A percentile compares a stretch with the other conserved stretches of the same genome.
Evolutionary conservation across 2,888 invertebrate species (phyloP).

Genomic region (Eristalinus aeneus): DNA sequence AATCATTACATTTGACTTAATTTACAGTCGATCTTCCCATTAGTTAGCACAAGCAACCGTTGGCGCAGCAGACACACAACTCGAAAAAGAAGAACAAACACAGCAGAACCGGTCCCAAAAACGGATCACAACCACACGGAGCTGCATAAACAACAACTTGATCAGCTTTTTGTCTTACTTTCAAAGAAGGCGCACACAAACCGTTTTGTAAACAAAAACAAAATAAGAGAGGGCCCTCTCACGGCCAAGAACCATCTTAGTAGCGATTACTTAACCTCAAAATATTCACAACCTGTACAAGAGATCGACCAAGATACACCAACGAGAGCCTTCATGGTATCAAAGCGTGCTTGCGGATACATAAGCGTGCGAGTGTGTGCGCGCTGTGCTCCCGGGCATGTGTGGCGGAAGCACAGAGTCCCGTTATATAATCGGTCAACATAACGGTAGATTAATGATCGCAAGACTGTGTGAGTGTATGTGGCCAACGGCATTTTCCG

Average conservation of each 20-base stretch:
- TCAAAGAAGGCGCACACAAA: not conserved
- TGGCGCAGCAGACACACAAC: not conserved
- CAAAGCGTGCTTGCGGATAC: not conserved
- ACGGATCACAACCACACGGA: not conserved
- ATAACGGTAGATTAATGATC: slow-evolving; percentile 71
- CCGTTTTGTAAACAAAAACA: not conserved
- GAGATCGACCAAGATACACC: slow-evolving; percentile 18
- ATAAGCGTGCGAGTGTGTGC: not conserved
- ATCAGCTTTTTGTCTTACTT: not conserved
- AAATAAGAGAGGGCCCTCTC: not conserved
- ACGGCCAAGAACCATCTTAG: slow-evolving; percentile 23
- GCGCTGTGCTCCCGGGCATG: not conserved
- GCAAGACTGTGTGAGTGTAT: not conserved
- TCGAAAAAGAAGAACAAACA: not conserved
- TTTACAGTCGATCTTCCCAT: not conserved
- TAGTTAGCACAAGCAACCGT: not conserved
- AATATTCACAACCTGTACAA: slow-evolving; percentile 3
- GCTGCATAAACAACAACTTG: not conserved
- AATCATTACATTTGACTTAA: not conserved
- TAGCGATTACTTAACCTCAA: slow-evolving; percentile 44
- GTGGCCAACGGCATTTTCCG: slow-evolving; percentile 12
- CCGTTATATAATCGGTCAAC: slow-evolving; percentile 75
- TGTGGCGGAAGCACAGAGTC: slow-evolving; percentile 54
- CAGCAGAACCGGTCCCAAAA: slow-evolving; percentile 1
- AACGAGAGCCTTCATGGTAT: not conserved